Percentiles rank a stretch among this genome's conserved stretches.
These are phyloP conservation scores for Leuciscus waleckii DNA, from an alignment of 2,797 vertebrate species.

Conservation along the genomic window DNA sequence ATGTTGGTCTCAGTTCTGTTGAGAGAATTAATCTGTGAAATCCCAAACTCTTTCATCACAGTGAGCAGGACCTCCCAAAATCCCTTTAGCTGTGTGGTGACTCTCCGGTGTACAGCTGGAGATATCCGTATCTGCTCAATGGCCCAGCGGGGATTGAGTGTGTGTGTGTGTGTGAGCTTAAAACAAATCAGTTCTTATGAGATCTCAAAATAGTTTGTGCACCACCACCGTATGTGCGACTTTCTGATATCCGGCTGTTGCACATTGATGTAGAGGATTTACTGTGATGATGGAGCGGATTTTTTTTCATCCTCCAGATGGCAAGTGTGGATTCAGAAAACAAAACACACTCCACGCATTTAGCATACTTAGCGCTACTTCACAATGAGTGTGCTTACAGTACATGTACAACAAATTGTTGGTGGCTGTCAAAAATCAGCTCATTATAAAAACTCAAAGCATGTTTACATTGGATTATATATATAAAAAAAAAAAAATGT, in stretches of 20 bases:
- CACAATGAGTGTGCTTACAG: not conserved
- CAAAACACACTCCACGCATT: not conserved
- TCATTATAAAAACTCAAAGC: not conserved
- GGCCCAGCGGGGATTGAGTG: conserved; percentile 34
- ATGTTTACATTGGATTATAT: not conserved
- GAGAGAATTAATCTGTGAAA: conserved; percentile 50
- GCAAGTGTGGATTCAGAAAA: conserved; percentile 42
- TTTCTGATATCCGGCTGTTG: conserved; percentile 58
- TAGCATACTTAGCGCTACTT: not conserved
- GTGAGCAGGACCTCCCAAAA: conserved; percentile 52
- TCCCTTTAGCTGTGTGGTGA: conserved; percentile 43
- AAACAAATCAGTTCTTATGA: not conserved
- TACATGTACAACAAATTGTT: not conserved
- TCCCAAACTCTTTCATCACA: conserved; percentile 52
- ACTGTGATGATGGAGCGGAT: conserved; percentile 37
- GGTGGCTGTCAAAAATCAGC: not conserved
- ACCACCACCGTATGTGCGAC: conserved; percentile 41
- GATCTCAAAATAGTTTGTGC: conserved; percentile 17
- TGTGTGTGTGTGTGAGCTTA: conserved; percentile 10
- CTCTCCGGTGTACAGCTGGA: conserved; percentile 51
- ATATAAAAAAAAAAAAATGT: no score
- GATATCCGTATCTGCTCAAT: conserved; percentile 55
- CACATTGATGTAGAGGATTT: conserved; percentile 53
- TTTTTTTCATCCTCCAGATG: conserved; percentile 62
- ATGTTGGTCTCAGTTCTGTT: conserved; percentile 38